Percentiles rank a stretch among this genome's conserved stretches.
Conservation (phyloP, 1,140 invertebrate genomes). For the Muscidifurax raptorellus region DNA sequence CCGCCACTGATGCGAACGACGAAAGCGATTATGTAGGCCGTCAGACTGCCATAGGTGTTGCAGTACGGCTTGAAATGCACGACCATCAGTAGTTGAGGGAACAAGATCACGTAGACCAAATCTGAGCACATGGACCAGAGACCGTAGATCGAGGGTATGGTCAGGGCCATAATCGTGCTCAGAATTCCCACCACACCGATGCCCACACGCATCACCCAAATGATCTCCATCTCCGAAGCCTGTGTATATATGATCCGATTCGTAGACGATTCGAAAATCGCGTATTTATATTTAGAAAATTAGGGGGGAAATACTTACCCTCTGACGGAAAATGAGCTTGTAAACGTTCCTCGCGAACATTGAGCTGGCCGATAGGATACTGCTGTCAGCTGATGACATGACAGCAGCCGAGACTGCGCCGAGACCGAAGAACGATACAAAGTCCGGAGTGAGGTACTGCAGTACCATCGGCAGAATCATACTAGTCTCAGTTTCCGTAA, state of each 20-base stretch:
- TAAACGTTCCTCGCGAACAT: conserved; percentile 99
- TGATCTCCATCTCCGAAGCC: conserved; percentile 97
- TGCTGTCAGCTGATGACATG: conserved; percentile 99
- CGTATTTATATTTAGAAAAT: neutral
- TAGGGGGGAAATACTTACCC: conserved; percentile 76
- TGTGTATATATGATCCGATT: conserved; percentile 63
- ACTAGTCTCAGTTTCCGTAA: conserved; percentile 87
- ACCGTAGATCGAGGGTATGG: conserved; percentile 97
- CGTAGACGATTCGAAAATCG: neutral
- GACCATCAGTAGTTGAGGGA: conserved; percentile 98
- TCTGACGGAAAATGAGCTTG: conserved; percentile 95
- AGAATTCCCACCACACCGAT: conserved; percentile 95
- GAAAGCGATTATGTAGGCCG: conserved; percentile 92
- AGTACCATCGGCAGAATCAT: conserved; percentile 98
- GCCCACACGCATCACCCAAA: conserved; percentile 96
- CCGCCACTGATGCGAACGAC: conserved; percentile 91
- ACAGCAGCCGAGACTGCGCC: conserved; percentile 99
- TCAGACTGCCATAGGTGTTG: conserved; percentile 97
- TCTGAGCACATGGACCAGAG: conserved; percentile 99
- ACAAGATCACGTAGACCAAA: conserved; percentile 97
- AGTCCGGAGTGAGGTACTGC: conserved; percentile 95
- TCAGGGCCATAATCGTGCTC: conserved; percentile 96
- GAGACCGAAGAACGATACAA: conserved; percentile 96
- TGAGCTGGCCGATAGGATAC: conserved; percentile 95
- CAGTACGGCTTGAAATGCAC: conserved; percentile 95